These are phyloP conservation scores for Limanda limanda DNA, from an alignment of 2,113 vertebrate species.

Conservation along the genomic window DNA sequence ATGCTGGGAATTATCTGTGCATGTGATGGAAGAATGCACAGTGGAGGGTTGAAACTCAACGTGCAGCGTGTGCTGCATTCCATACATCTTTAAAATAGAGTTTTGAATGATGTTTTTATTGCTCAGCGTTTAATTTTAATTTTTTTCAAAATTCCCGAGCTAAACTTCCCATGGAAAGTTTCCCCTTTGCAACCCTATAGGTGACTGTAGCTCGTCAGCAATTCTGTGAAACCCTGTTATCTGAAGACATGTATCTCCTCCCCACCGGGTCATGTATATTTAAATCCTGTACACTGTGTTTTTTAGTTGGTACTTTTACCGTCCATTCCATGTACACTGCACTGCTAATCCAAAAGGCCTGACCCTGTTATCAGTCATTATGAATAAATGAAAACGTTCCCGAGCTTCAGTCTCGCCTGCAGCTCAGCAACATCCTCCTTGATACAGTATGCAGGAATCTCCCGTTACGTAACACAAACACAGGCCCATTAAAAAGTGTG, in stretches of 20 bases:
- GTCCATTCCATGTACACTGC: not conserved
- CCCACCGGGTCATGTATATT: not conserved
- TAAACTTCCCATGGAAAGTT: no score
- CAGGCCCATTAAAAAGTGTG: not conserved
- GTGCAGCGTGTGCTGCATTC: no score
- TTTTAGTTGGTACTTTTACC: not conserved
- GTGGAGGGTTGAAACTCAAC: no score
- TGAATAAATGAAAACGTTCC: conserved; percentile 46
- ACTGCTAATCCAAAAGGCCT: conserved; percentile 11
- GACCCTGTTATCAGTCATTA: conserved; percentile 20
- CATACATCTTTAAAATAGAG: no score
- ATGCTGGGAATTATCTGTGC: no score
- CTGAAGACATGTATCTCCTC: not conserved
- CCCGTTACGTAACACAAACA: conserved; percentile 2
- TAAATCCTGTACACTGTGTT: not conserved
- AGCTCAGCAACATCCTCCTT: conserved; percentile 5
- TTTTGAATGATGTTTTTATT: no score
- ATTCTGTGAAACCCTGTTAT: not conserved
- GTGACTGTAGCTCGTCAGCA: no score
- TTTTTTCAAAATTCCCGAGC: no score
- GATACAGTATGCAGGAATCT: not conserved
- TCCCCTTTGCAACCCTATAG: no score
- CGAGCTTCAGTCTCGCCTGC: not conserved
- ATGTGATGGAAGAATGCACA: no score
- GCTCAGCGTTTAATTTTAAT: no score